Base-by-base conservation (phyloP, 2,888 invertebrate species). In the Eupithecia dodoneata region DNA sequence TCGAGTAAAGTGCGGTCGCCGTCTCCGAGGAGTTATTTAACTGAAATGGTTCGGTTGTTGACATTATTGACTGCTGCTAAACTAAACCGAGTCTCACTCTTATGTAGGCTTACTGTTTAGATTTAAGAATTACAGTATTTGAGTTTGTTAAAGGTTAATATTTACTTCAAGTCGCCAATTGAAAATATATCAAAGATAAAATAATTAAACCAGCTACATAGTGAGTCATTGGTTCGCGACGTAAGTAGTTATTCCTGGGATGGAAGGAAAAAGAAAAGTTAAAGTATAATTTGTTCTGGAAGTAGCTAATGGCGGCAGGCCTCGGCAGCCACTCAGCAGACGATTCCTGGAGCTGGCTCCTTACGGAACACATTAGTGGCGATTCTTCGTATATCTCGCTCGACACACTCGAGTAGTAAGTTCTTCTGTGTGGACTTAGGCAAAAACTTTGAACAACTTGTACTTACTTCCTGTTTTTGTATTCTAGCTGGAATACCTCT, bases 271-370 rank as follows among this genome's bases (percentile, higher is more conserved):
- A 86, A 89, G 86, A 89, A 91, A 93, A 94, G 93, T 93, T 92
- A 85, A 91, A 91, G 90, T 92, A 91, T 92, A 93, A 93, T 92
- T 91, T 91, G 92, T 91, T 92, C 89, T 87, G 87, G 87, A 91
- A 93, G 92, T 91, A 93, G 92, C 91, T 94, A 94, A 94, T 94
- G 93, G 92, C 89, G 89, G 90, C 88, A 91, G 93, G 93, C 94
- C 93, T 91, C 88, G 87, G 90, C 89, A 59, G 91, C 91, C 93
- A 92, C 92, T 94, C 92, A 92, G 91, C 88, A 88, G 91, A 92
- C 92, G 91, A 92, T 93, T 92, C 91, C 89, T 90, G 89, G 89
- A 88, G 86, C 90, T 90, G 91, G 90, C 91, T 93, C 93, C 93
- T 93, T 91, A 85, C 90, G 93, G 93, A 89, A 92, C 91, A 93